A percentile compares a stretch with the other conserved stretches of the same genome.
Evolutionary conservation across 2,888 invertebrate species (phyloP).

Genomic region (Tetragnatha montana): DNA sequence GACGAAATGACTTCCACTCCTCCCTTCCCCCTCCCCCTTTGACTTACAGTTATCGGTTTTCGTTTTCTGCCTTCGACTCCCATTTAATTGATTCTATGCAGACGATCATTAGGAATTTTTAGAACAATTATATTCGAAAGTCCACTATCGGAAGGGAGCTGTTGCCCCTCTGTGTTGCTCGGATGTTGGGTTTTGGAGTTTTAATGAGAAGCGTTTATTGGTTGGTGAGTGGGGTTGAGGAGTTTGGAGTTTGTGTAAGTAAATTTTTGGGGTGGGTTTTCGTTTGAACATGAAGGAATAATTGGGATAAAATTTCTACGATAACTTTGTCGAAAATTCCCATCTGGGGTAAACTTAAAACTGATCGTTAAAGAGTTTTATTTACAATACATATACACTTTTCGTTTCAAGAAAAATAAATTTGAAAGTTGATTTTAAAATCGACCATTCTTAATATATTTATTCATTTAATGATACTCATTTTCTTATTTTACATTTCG

Average conservation of each 20-base stretch:
- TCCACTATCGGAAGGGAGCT: not conserved
- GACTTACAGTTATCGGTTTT: constrained; percentile 45
- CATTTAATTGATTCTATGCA: constrained; percentile 48
- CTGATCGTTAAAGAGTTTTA: no score
- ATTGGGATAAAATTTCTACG: no score
- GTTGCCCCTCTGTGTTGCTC: not conserved
- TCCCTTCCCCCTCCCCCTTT: not conserved
- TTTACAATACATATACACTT: no score
- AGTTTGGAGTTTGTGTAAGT: not conserved
- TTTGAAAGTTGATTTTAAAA: no score
- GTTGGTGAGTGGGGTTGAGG: not conserved
- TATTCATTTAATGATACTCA: no score
- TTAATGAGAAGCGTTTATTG: constrained; percentile 20
- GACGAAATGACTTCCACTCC: constrained; percentile 45
- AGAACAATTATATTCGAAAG: constrained; percentile 29
- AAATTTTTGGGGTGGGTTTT: no score
- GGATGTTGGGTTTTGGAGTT: not conserved
- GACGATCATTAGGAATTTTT: constrained; percentile 34
- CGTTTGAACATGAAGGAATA: no score
- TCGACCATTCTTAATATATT: no score
- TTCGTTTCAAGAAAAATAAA: no score
- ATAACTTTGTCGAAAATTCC: no score
- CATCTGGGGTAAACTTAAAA: no score
- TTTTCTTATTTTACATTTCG: no score
- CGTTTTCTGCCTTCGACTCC: constrained; percentile 7